Base-by-base conservation (phyloP, 2,888 invertebrate species). In the Apamea sordens region DNA sequence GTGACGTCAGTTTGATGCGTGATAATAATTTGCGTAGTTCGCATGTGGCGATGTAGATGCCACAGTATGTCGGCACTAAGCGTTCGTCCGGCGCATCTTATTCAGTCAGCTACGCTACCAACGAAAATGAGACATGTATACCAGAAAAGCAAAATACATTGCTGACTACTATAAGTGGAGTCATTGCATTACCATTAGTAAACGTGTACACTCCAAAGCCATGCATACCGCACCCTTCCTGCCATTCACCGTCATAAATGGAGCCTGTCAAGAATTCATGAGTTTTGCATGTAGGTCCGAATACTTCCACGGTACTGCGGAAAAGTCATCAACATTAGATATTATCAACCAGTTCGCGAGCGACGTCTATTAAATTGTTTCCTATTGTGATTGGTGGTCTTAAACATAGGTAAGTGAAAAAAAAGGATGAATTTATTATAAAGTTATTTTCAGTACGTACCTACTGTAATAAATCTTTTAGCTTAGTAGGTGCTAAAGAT, bases 161-260 rank as follows among this genome's bases (percentile, higher is more conserved):
- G 32, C 15, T 56, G 24, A n/a, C 21, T n/a, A 63, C 10, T 56
- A 13, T n/a, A 59, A 75, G 21, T n/a, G 10, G 32, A 44, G 6
- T 5, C 28, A 13, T 71, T 32, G 24, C 5, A n/a, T 63, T 68
- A 78, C 78, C 78, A 69, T 63, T 63, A 36, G 0, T 0, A 77
- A 77, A 78, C 15, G 13, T 77, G 32, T 78, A 78, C 5, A 41
- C 63, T 69, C 78, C 78, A n/a, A n/a, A n/a, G 50, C 78, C 78
- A 21, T 78, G 67, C 78, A 78, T 78, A 21, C 77, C 77, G 15
- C 10, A 61, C 7, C 68, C 68, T 13, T 24, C 10, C 2, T 69
- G 47, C 68, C 77, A 78, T 2, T 3, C 61, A n/a, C 78, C 78
- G 0, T 69, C 18, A 41, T 69, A 78, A 41, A 0, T 10, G 15